Conservation (phyloP, 2,888 invertebrate genomes). For the Eupithecia subfuscata region DNA sequence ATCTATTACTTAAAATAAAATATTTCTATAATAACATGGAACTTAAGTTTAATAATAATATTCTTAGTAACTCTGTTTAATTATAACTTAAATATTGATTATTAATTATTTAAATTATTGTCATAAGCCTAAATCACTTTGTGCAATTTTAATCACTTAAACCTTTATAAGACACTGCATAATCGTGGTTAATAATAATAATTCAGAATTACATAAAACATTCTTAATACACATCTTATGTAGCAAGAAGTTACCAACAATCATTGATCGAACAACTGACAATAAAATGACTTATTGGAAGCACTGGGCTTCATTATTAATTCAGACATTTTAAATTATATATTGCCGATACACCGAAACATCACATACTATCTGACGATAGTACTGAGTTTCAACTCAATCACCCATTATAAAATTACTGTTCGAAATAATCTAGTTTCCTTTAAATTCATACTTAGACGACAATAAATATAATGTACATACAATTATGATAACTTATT, state of each 20-base stretch:
- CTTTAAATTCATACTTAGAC: background rate
- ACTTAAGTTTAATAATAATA: slow-evolving; percentile 1
- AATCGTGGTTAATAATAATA: background rate
- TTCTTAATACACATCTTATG: slow-evolving; percentile 61
- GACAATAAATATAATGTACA: background rate
- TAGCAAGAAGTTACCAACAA: slow-evolving; percentile 61
- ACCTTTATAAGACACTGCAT: slow-evolving; percentile 13
- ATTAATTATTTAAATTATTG: slow-evolving; percentile 8
- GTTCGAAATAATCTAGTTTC: background rate
- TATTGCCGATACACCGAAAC: slow-evolving; percentile 25
- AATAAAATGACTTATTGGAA: background rate
- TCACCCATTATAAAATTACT: slow-evolving; percentile 3
- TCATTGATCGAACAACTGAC: slow-evolving; percentile 18
- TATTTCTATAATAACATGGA: background rate
- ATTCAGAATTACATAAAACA: slow-evolving; percentile 44
- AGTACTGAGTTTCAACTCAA: slow-evolving; percentile 34
- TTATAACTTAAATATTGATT: background rate
- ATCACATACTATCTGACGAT: slow-evolving; percentile 36
- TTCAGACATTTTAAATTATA: slow-evolving; percentile 5
- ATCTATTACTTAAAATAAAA: slow-evolving; percentile 31
- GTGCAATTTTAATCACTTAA: slow-evolving; percentile 64
- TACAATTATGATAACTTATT: background rate
- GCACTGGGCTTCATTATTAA: background rate
- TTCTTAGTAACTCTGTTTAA: slow-evolving; percentile 21
- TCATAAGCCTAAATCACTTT: slow-evolving; percentile 57